Evolutionary conservation across 2,888 invertebrate genomes (phyloP).

Genomic region (Meiosimyza platycephala): DNA sequence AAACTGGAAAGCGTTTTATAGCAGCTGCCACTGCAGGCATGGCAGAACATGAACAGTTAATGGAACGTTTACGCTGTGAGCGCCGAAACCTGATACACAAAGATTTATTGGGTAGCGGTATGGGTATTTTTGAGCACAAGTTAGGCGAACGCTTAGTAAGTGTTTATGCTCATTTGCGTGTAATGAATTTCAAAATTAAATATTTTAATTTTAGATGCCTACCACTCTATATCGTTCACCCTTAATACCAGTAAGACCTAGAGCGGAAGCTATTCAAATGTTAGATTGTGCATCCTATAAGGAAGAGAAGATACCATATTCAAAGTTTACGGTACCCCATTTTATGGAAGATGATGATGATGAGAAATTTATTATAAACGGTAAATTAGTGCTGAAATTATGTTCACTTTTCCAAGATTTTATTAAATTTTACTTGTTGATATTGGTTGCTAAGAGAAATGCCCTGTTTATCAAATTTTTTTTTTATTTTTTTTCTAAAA

Average conservation of each 20-base stretch:
- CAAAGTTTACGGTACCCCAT: constrained; percentile 62
- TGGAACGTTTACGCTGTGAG: constrained; percentile 72
- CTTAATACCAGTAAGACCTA: constrained; percentile 75
- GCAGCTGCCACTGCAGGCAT: constrained; percentile 80
- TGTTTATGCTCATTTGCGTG: neutral
- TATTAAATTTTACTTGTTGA: constrained; percentile 5
- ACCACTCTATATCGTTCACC: constrained; percentile 78
- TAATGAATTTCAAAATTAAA: neutral
- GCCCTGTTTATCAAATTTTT: neutral
- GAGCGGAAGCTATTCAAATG: constrained; percentile 74
- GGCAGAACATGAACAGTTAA: constrained; percentile 76
- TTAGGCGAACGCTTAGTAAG: constrained; percentile 59
- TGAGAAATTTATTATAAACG: constrained; percentile 62
- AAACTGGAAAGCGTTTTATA: constrained; percentile 78
- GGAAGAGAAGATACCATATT: constrained; percentile 64
- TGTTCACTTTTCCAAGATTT: neutral
- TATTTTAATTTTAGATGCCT: constrained; percentile 70
- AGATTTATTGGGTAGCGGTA: constrained; percentile 55
- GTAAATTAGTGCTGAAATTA: constrained; percentile 42
- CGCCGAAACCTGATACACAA: constrained; percentile 55
- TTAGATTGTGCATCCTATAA: constrained; percentile 70
- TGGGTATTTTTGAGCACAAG: constrained; percentile 56
- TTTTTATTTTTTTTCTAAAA: neutral
- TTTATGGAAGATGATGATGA: constrained; percentile 60
- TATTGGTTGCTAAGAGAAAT: constrained; percentile 4